phyloP scores from a whole-genome alignment of 2,113 vertebrate genomes.

The Tichodroma muraria region DNA sequence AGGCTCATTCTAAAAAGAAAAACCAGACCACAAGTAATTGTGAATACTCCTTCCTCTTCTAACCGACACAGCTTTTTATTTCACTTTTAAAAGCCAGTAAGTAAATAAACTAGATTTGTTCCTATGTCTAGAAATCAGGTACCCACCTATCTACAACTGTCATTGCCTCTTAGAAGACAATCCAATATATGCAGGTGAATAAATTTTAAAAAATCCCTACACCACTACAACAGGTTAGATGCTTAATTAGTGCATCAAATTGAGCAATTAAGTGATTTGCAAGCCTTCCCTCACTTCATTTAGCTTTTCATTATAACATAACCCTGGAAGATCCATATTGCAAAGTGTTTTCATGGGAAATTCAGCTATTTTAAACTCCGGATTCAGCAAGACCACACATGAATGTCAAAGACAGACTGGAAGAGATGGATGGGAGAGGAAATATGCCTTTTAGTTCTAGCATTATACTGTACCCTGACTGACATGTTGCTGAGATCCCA shows the following conservation, averaged over 20 bases:
- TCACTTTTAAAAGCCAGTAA: background rate
- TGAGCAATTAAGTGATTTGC: background rate
- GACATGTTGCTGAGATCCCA: background rate
- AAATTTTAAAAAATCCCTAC: background rate
- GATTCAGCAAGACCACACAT: background rate
- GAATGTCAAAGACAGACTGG: background rate
- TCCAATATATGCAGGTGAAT: background rate
- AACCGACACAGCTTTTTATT: background rate
- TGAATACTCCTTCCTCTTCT: background rate
- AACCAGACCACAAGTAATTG: background rate
- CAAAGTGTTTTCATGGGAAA: background rate
- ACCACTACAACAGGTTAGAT: background rate
- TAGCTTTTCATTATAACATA: background rate
- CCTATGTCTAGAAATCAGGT: background rate
- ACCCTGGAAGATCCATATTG: background rate
- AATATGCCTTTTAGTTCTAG: background rate
- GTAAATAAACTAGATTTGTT: background rate
- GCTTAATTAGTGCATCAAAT: background rate
- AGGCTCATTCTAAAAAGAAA: background rate
- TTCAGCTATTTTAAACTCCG: background rate
- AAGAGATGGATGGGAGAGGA: background rate
- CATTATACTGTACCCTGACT: background rate
- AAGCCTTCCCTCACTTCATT: background rate
- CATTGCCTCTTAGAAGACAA: background rate
- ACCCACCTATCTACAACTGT: background rate